Conservation (phyloP, 2,888 invertebrate species). For the Parasteatoda lunata region DNA sequence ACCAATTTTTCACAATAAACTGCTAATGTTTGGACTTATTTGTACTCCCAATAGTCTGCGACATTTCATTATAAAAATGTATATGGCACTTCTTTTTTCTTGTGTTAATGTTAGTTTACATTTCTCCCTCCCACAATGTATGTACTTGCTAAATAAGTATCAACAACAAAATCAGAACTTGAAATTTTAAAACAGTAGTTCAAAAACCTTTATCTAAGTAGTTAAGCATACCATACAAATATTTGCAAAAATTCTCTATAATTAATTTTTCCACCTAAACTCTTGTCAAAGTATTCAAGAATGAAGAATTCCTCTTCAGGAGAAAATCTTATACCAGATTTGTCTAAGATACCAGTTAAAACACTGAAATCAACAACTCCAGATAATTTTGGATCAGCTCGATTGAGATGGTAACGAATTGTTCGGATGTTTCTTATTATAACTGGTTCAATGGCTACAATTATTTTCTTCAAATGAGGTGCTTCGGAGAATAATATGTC, state of each 20-base stretch:
- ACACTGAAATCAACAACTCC: slow-evolving; percentile 28
- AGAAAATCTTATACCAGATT: slow-evolving; percentile 25
- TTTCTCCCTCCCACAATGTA: too few relatives aligned
- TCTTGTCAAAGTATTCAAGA: slow-evolving; percentile 52
- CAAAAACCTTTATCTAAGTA: neutral
- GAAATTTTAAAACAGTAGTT: too few relatives aligned
- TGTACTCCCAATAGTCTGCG: too few relatives aligned
- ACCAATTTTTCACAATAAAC: too few relatives aligned
- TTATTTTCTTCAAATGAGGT: slow-evolving; percentile 28
- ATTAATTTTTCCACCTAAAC: slow-evolving; percentile 44
- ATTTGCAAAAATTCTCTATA: slow-evolving; percentile 54
- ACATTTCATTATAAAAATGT: too few relatives aligned
- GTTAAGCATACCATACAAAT: slow-evolving; percentile 64
- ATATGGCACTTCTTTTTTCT: too few relatives aligned
- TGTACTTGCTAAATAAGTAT: too few relatives aligned
- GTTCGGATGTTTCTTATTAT: slow-evolving; percentile 43
- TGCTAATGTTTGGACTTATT: too few relatives aligned
- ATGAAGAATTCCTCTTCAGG: slow-evolving; percentile 52
- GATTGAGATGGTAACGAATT: slow-evolving; percentile 44
- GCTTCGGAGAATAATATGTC: slow-evolving; percentile 45
- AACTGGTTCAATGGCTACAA: slow-evolving; percentile 41
- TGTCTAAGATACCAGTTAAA: slow-evolving; percentile 29
- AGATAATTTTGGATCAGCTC: slow-evolving; percentile 43
- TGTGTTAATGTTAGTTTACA: too few relatives aligned
- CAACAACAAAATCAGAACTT: too few relatives aligned